Percentiles rank a stretch among this genome's conserved stretches.
phyloP scores from a whole-genome alignment of 2,797 vertebrate genomes.

The Macropus fuliginosus region DNA sequence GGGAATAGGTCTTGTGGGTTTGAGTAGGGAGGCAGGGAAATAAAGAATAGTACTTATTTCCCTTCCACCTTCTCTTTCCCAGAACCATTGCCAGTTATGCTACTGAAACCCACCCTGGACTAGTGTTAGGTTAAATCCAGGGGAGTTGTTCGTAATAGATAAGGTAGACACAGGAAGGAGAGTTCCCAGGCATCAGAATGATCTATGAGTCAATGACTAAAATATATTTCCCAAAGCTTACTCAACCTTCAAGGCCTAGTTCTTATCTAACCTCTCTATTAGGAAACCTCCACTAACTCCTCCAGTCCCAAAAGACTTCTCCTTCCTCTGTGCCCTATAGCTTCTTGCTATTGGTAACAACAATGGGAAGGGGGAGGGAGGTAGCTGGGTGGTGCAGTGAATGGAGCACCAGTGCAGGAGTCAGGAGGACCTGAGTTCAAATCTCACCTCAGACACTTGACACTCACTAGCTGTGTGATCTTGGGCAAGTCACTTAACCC shows the following conservation, averaged over 20 bases:
- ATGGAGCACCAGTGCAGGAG: too few species aligned
- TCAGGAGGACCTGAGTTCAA: too few species aligned
- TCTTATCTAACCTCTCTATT: background rate
- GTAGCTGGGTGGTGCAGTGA: too few species aligned
- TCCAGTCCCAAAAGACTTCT: background rate
- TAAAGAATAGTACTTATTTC: background rate
- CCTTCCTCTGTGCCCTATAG: background rate
- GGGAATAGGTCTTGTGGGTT: background rate
- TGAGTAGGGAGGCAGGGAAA: background rate
- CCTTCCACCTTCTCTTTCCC: background rate
- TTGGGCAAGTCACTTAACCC: too few species aligned
- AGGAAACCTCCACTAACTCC: background rate
- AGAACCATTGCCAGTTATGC: background rate
- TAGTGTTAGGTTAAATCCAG: background rate
- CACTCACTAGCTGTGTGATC: too few species aligned
- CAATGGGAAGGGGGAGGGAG: fast-evolving
- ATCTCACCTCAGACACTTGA: too few species aligned
- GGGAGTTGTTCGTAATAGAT: background rate
- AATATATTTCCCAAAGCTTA: background rate
- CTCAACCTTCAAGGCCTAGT: background rate
- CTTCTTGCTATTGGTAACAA: background rate
- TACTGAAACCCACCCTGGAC: background rate
- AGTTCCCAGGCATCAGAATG: background rate
- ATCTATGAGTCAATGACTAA: background rate
- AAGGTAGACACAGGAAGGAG: background rate